phyloP scores from a whole-genome alignment of 2,113 vertebrate species.

The Mastomys coucha region DNA sequence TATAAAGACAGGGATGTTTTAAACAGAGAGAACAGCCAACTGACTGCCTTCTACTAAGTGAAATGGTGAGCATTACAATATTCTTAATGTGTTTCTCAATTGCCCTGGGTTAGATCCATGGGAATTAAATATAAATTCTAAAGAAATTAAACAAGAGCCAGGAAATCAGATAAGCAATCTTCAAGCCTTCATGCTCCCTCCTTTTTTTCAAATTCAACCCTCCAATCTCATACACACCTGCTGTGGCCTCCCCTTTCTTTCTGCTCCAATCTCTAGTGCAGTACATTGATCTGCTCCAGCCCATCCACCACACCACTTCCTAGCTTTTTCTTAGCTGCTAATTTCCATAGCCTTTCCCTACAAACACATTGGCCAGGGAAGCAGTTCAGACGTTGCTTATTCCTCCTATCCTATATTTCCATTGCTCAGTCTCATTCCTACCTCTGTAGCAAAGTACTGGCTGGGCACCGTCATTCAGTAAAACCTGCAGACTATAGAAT shows the following conservation, averaged over 20 bases:
- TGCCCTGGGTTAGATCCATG: not conserved
- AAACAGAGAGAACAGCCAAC: not conserved
- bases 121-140: not conserved
- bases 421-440: no score
- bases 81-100: not conserved
- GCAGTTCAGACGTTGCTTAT: not conserved
- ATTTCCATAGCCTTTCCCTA: not conserved
- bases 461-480: not conserved
- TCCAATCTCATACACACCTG: not conserved
- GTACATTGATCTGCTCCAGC: not conserved
- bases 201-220: not conserved
- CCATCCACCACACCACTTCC: rapidly evolving
- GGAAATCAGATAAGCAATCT: not conserved
- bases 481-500: not conserved
- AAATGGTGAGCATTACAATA: not conserved
- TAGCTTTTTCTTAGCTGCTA: not conserved
- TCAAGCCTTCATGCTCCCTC: not conserved
- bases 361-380: no score
- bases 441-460: not conserved
- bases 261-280: not conserved
- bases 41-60: not conserved
- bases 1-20: not conserved
- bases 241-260: not conserved
- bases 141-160: not conserved
- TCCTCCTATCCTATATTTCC: not conserved